phyloP scores from a whole-genome alignment of 2,113 vertebrate species.

The Pseudopodoces humilis region DNA sequence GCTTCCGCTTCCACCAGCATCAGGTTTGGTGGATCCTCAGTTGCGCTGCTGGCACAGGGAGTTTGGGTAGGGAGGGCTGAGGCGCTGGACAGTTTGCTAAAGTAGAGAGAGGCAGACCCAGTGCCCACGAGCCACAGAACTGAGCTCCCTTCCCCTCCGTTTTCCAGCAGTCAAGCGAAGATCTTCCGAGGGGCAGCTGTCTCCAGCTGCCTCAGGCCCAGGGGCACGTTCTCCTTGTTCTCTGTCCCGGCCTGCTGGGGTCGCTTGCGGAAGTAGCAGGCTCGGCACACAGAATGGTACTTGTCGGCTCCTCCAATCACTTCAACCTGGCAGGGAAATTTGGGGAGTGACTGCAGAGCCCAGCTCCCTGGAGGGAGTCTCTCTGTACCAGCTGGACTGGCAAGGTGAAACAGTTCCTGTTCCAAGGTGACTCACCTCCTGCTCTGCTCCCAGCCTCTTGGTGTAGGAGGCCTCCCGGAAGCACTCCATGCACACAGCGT shows the following conservation, averaged over 20 bases:
- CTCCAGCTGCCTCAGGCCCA: constrained; percentile 54
- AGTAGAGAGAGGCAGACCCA: not conserved
- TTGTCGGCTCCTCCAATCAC: constrained; percentile 95
- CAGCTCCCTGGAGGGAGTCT: not conserved
- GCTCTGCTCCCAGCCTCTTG: constrained; percentile 89
- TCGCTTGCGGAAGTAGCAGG: constrained; percentile 81
- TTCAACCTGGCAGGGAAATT: constrained; percentile 80
- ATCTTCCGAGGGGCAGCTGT: constrained; percentile 66
- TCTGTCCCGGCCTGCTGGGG: not conserved
- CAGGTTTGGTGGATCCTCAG: not conserved
- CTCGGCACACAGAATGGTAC: constrained; percentile 90
- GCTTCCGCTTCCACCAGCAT: not conserved
- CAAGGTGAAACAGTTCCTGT: not conserved
- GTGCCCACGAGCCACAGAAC: not conserved
- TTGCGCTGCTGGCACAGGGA: accelerated
- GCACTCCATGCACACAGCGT: constrained; percentile 94
- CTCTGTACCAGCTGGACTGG: not conserved
- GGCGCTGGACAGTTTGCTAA: not conserved
- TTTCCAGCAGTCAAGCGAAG: constrained; percentile 69
- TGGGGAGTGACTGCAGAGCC: not conserved
- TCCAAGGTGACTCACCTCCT: constrained; percentile 78
- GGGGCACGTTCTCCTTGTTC: constrained; percentile 81
- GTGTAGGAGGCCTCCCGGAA: constrained; percentile 94
- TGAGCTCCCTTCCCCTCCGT: not conserved
- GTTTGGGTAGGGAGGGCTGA: not conserved